These are phyloP conservation scores for Ptilodon capucinus DNA, from an alignment of 2,888 invertebrate species.

Conservation along the genomic window DNA sequence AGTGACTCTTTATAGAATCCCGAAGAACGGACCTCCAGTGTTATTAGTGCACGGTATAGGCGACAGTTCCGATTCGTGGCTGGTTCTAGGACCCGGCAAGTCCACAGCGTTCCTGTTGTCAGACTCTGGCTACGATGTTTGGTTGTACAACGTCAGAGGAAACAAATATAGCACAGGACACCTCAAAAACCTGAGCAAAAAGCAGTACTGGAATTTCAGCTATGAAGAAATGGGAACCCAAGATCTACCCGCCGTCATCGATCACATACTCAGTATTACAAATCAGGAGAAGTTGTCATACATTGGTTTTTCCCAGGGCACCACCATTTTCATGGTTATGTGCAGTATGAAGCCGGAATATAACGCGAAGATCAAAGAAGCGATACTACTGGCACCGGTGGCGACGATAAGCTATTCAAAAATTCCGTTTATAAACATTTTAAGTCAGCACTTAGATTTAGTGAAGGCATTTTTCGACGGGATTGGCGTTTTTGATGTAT, in stretches of 20 bases:
- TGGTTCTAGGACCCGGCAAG: slow-evolving; percentile 58
- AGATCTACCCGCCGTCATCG: slow-evolving; percentile 65
- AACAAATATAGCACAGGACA: slow-evolving; percentile 69
- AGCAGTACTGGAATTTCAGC: slow-evolving; percentile 66
- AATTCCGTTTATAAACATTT: slow-evolving; percentile 53
- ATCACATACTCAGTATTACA: slow-evolving; percentile 55
- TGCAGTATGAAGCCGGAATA: slow-evolving; percentile 62
- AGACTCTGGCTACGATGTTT: slow-evolving; percentile 63
- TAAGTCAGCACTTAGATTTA: slow-evolving; percentile 42
- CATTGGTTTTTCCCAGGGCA: slow-evolving; percentile 72
- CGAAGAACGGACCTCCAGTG: slow-evolving; percentile 58
- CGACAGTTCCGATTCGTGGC: slow-evolving; percentile 71
- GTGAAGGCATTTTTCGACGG: slow-evolving; percentile 40
- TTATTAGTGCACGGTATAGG: slow-evolving; percentile 66
- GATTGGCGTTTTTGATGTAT: slow-evolving; percentile 57
- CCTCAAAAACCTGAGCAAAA: slow-evolving; percentile 40
- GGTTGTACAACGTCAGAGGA: slow-evolving; percentile 68
- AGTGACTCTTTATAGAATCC: slow-evolving; percentile 58
- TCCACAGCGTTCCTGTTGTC: slow-evolving; percentile 62
- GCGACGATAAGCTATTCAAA: slow-evolving; percentile 54
- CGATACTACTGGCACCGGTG: slow-evolving; percentile 67
- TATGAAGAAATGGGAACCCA: slow-evolving; percentile 70
- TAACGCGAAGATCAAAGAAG: slow-evolving; percentile 62
- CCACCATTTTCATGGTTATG: slow-evolving; percentile 65
- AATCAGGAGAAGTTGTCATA: slow-evolving; percentile 52